Evolutionary conservation across 2,797 vertebrate species (phyloP).

Genomic region (Urosaurus nigricauda): DNA sequence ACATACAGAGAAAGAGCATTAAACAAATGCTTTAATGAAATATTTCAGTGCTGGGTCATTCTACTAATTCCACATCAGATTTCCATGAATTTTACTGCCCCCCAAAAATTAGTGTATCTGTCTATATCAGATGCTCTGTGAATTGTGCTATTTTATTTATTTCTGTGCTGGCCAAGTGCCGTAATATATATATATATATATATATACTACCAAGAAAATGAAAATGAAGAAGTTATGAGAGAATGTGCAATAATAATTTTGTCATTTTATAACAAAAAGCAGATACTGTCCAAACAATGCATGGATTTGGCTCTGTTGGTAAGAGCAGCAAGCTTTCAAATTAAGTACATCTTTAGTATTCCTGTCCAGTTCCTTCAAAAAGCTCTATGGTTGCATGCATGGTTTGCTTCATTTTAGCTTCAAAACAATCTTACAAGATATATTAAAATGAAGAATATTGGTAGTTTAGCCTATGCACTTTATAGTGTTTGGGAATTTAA

Average conservation of each 20-base stretch:
- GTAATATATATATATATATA: no score
- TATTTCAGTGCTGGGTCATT: slow-evolving; percentile 49
- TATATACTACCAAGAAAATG: no score
- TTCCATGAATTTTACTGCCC: slow-evolving; percentile 57
- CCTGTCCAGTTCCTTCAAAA: background rate
- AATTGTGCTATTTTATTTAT: no score
- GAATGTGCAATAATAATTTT: slow-evolving; percentile 56
- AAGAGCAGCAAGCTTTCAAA: background rate
- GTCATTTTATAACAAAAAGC: background rate
- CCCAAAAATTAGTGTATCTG: no score
- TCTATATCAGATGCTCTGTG: no score
- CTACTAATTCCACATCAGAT: slow-evolving; percentile 65
- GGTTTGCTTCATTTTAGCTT: background rate
- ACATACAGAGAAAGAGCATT: background rate
- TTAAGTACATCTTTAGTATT: background rate
- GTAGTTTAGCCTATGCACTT: background rate
- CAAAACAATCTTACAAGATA: background rate
- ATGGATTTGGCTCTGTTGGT: background rate
- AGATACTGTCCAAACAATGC: background rate
- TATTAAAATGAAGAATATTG: background rate
- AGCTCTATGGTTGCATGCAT: background rate
- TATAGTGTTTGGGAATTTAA: background rate
- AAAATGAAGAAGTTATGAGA: slow-evolving; percentile 58
- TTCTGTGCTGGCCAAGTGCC: no score
- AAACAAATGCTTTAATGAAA: slow-evolving; percentile 60